Evolutionary conservation across 2,888 invertebrate species (phyloP), one percentile per base, ranked within the genome.

Genomic region (Agriotes lineatus): DNA sequence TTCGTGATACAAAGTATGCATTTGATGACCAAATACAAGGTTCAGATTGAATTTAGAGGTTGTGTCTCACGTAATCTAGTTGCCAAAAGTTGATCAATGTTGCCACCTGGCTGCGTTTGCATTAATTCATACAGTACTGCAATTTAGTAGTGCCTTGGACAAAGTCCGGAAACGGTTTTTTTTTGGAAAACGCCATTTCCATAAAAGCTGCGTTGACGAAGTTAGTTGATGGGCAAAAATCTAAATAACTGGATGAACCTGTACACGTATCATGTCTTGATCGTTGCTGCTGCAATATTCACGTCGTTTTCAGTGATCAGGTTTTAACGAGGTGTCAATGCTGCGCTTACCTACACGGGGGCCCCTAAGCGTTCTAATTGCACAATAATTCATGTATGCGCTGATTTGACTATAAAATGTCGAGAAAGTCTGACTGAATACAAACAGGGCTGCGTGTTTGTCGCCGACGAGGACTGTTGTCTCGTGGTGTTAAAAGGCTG

Each of bases 401-500:
- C 30, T 12, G 16, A 65, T 67, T 67, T 67, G 67, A 67, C 60
- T 67, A 48, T 67, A 30, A 61, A 56, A 67, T 67, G 22, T 54
- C 48, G 67, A 37, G 67, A 67, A 67, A 67, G 67, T 57, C 45
- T 56, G 12, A 18, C 25, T 39, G 35, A n/a, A 3, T 54, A 30
- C 30, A 12, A 48, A 16, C 14, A 39, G n/a, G 1, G 16, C 18
- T 42, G 14, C 22, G 16, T 25, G 10, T 50, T 50, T 50, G 50
- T 50, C 22, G 18, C 10, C 30, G n/a, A 25, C 12, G 18, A 2
- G 35, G 18, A 4, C 25, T 48, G 48, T 48, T 48, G 52, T 33
- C 18, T 52, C 16, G 12, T 33, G 52, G 61, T 62, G 52, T 54
- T 50, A 52, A 62, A 52, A 39, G 50, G 48, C 16, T 16, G 59